Conservation (phyloP, 2,797 vertebrate genomes). For the Mormyrops boulengeri region DNA sequence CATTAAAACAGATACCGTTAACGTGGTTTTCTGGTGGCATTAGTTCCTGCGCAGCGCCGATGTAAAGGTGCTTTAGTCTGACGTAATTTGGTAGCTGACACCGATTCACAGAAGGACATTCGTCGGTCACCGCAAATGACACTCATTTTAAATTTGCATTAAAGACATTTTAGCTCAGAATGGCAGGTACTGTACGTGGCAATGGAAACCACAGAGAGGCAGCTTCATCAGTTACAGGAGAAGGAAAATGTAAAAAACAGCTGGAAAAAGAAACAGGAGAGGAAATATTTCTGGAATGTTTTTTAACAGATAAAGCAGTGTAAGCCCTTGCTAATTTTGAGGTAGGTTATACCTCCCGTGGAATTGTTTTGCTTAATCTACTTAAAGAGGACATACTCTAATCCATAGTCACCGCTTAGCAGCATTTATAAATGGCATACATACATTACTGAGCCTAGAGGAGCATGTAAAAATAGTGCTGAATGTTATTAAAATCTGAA, state of each 20-base stretch:
- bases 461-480: not conserved
- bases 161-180: not conserved
- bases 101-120: not conserved
- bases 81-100: not conserved
- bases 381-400: slow-evolving; percentile 5
- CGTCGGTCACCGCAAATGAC: not conserved
- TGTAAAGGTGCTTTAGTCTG: not conserved
- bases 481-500: not conserved
- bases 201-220: too few species aligned
- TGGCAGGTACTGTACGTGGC: not conserved
- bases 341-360: slow-evolving; percentile 6
- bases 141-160: not conserved
- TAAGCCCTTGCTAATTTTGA: not conserved
- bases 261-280: not conserved
- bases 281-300: slow-evolving; percentile 7
- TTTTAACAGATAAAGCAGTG: slow-evolving; percentile 1
- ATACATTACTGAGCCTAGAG: not conserved
- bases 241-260: not conserved
- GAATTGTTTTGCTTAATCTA: slow-evolving; percentile 14
- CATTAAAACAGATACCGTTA: not conserved
- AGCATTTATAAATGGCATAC: not conserved
- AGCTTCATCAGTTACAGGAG: not conserved
- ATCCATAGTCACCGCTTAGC: not conserved
- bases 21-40: not conserved
- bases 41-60: not conserved